Conservation (phyloP, 2,797 vertebrate genomes). For the Selene dorsalis region DNA sequence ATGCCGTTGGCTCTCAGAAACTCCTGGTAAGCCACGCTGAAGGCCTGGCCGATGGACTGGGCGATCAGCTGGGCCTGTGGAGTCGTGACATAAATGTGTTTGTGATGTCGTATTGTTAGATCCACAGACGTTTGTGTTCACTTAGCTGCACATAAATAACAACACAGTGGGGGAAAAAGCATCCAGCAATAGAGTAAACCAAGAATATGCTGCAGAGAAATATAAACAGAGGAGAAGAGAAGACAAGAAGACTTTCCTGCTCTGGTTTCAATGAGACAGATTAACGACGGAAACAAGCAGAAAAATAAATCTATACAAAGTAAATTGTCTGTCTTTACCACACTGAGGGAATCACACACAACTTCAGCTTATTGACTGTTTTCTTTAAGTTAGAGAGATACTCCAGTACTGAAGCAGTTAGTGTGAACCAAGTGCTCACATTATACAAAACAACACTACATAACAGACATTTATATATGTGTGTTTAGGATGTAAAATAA, state of each 20-base stretch:
- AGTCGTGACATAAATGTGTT: slow-evolving; percentile 18
- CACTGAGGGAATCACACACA: neutral
- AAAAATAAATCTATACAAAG: slow-evolving; percentile 2
- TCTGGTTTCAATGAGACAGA: slow-evolving; percentile 13
- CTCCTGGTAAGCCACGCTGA: slow-evolving; percentile 99
- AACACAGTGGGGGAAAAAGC: neutral
- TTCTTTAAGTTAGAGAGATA: neutral
- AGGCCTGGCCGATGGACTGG: slow-evolving; percentile 99
- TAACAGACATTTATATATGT: neutral
- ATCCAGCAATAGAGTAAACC: slow-evolving; percentile 9
- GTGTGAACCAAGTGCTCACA: neutral
- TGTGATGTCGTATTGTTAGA: slow-evolving; percentile 15
- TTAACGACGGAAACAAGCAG: slow-evolving; percentile 6
- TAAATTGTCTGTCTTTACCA: neutral
- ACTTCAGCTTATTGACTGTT: neutral
- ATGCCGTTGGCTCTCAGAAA: slow-evolving; percentile 98
- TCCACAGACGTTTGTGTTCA: slow-evolving; percentile 18
- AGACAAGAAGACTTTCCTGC: neutral
- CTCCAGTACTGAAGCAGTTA: neutral
- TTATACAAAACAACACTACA: neutral
- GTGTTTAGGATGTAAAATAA: neutral
- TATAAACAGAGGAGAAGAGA: slow-evolving; percentile 14
- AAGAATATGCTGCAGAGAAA: slow-evolving; percentile 28
- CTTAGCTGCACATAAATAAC: slow-evolving; percentile 29
- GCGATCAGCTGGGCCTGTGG: slow-evolving; percentile 97